A percentile compares a stretch with the other conserved stretches of the same genome.
phyloP scores from a whole-genome alignment of 2,113 vertebrate genomes.

The Notiomystis cincta region DNA sequence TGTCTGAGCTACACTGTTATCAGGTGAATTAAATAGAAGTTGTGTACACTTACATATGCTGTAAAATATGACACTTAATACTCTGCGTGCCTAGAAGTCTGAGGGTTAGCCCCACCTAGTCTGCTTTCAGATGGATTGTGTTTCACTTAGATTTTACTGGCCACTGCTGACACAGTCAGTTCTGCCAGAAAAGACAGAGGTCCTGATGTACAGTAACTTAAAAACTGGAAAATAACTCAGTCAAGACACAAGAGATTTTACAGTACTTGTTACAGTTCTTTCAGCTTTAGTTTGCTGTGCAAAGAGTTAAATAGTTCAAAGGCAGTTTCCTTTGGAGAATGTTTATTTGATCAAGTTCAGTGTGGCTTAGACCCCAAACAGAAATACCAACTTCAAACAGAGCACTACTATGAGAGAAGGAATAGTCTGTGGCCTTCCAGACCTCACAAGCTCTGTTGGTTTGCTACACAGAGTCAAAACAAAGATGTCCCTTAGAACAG shows the following conservation, averaged over 20 bases:
- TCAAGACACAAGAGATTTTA: background rate
- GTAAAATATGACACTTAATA: background rate
- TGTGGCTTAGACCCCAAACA: slow-evolving; percentile 42
- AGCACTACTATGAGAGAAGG: slow-evolving; percentile 19
- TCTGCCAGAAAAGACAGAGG: background rate
- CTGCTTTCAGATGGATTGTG: background rate
- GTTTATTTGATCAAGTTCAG: slow-evolving; percentile 49
- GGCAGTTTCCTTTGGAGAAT: slow-evolving; percentile 7
- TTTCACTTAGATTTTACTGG: background rate
- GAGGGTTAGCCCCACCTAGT: background rate
- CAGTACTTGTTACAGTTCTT: background rate
- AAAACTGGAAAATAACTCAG: background rate
- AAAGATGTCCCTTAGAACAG: slow-evolving; percentile 10
- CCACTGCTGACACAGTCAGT: background rate
- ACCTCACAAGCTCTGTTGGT: slow-evolving; percentile 21
- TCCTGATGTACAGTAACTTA: background rate
- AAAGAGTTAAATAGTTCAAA: slow-evolving; percentile 50
- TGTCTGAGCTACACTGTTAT: background rate
- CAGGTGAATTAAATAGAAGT: background rate
- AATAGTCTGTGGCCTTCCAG: slow-evolving; percentile 24
- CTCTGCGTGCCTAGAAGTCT: background rate
- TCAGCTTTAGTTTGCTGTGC: background rate
- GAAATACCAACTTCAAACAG: slow-evolving; percentile 46
- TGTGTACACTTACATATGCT: background rate
- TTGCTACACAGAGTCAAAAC: slow-evolving; percentile 23